Evolutionary conservation across 1,140 invertebrate species (phyloP).

Genomic region (Dolichoris vasculosae): DNA sequence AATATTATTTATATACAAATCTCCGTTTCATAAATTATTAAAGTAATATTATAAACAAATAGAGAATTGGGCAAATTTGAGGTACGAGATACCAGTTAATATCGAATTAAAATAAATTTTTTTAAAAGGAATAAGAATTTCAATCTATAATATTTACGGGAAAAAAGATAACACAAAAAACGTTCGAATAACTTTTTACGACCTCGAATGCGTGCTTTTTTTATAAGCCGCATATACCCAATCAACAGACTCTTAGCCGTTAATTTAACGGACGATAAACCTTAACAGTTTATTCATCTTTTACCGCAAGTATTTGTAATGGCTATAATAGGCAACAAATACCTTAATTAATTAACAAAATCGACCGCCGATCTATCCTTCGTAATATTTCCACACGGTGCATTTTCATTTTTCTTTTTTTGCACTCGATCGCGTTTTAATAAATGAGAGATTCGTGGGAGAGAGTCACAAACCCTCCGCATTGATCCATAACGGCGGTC

Average conservation of each 20-base stretch:
- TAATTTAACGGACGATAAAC: neutral
- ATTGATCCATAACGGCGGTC: slow-evolving; percentile 25
- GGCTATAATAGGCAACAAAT: neutral
- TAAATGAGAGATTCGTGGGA: slow-evolving; percentile 35
- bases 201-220: neutral
- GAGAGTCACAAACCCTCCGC: slow-evolving; percentile 5
- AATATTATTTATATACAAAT: too few species aligned
- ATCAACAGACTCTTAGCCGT: neutral
- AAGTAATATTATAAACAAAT: too few species aligned
- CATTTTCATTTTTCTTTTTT: neutral
- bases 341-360: slow-evolving; percentile 9
- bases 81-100: too few species aligned
- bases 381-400: neutral
- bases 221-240: neutral
- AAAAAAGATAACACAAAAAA: too few species aligned
- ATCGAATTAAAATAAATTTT: too few species aligned
- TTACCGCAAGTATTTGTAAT: neutral
- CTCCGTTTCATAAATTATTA: too few species aligned
- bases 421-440: slow-evolving; percentile 13
- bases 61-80: too few species aligned
- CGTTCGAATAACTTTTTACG: too few species aligned
- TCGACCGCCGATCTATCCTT: neutral
- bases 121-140: too few species aligned
- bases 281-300: neutral
- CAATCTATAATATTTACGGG: too few species aligned